These are phyloP conservation scores for Drosophila longiperda DNA, from an alignment of 2,888 invertebrate genomes.

Conservation along the genomic window DNA sequence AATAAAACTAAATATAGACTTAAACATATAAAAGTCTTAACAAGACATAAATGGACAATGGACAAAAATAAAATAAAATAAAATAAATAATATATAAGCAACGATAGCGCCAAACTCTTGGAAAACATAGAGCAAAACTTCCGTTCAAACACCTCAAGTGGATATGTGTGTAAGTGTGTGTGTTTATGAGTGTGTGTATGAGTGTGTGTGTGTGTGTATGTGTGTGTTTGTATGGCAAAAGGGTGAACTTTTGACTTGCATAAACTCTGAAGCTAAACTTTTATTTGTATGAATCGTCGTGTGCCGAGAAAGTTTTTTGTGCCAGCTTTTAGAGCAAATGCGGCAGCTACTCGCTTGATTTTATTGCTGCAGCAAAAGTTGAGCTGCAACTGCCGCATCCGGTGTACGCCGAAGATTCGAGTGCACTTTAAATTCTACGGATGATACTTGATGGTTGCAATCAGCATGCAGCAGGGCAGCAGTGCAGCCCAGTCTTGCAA, in stretches of 20 bases:
- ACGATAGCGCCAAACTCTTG: constrained; percentile 51
- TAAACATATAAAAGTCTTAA: constrained; percentile 78
- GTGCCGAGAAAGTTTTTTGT: constrained; percentile 56
- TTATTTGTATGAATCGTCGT: constrained; percentile 72
- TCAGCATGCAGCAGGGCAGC: constrained; percentile 44
- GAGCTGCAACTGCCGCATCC: constrained; percentile 41
- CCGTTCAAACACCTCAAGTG: constrained; percentile 69
- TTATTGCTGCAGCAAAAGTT: constrained; percentile 65
- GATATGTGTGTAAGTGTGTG: background rate
- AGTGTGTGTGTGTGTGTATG: constrained; percentile 9
- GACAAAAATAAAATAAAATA: constrained; percentile 1
- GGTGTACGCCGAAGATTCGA: constrained; percentile 36
- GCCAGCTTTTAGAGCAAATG: constrained; percentile 31
- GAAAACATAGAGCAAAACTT: constrained; percentile 47
- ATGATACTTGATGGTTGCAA: constrained; percentile 80
- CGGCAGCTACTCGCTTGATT: constrained; percentile 44
- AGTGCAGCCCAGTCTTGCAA: background rate
- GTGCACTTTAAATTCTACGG: constrained; percentile 78
- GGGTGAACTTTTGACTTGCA: constrained; percentile 54
- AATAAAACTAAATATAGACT: constrained; percentile 71
- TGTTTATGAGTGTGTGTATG: constrained; percentile 27
- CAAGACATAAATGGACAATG: constrained; percentile 76
- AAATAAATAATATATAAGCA: constrained; percentile 17
- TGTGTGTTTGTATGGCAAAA: constrained; percentile 32
- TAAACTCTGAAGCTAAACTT: constrained; percentile 65